phyloP scores from a whole-genome alignment of 2,888 invertebrate genomes.

The Leptarthrus brevirostris region DNA sequence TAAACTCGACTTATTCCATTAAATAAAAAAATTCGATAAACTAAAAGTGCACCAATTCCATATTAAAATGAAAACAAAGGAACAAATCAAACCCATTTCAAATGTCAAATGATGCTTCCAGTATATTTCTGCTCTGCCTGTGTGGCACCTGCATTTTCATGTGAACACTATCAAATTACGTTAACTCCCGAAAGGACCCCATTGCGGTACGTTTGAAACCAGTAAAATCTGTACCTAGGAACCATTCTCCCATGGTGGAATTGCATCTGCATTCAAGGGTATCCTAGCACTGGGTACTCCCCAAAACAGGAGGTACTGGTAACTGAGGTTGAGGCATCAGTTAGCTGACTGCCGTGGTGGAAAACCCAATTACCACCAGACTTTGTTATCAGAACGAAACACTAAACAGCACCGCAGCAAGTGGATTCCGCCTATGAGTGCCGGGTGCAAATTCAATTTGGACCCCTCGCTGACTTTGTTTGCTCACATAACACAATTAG shows the following conservation, averaged over 20 bases:
- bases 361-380: constrained; percentile 47
- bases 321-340: constrained; percentile 26
- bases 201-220: constrained; percentile 26
- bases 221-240: constrained; percentile 9
- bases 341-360: constrained; percentile 46
- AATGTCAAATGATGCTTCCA: constrained; percentile 15
- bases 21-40: no score
- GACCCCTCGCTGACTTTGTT: constrained; percentile 45
- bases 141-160: constrained; percentile 7
- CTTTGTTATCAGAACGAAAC: constrained; percentile 47
- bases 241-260: background rate
- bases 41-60: no score
- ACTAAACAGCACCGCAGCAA: constrained; percentile 47
- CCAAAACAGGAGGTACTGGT: background rate
- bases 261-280: constrained; percentile 16
- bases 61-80: background rate
- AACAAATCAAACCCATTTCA: constrained; percentile 15
- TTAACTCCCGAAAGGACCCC: constrained; percentile 27
- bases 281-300: background rate
- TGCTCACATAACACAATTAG: constrained; percentile 47
- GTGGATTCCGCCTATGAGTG: constrained; percentile 42
- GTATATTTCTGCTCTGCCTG: background rate
- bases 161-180: constrained; percentile 30
- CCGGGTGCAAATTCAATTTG: constrained; percentile 46
- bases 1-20: no score